Evolutionary conservation across 2,888 invertebrate species (phyloP).

Genomic region (Disparrhopalites patrizii): DNA sequence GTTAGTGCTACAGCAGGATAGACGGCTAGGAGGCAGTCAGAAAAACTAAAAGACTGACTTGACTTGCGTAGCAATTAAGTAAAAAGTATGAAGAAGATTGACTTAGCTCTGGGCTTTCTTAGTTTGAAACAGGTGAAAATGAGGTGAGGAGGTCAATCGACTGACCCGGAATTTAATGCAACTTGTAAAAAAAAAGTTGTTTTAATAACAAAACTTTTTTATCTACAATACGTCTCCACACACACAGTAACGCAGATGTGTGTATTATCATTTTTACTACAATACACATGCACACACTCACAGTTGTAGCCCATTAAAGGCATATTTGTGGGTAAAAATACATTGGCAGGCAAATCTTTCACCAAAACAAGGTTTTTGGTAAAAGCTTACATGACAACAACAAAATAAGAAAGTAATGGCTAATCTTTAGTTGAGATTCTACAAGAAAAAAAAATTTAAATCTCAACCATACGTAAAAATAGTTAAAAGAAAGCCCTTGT

Average conservation of each 20-base stretch:
- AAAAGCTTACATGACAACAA: too few species aligned
- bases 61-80: constrained; percentile 19
- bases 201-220: neutral
- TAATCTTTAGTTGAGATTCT: too few species aligned
- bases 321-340: too few species aligned
- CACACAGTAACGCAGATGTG: too few species aligned
- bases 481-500: too few species aligned
- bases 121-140: constrained; percentile 43
- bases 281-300: too few species aligned
- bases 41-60: constrained; percentile 10
- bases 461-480: too few species aligned
- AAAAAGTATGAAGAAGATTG: constrained; percentile 20
- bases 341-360: neutral
- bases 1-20: constrained; percentile 1
- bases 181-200: constrained; percentile 16
- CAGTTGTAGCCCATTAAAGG: too few species aligned
- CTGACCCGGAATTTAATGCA: constrained; percentile 45
- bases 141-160: constrained; percentile 48
- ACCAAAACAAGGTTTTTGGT: too few species aligned
- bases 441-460: too few species aligned
- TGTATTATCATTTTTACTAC: too few species aligned
- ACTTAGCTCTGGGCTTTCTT: constrained; percentile 25
- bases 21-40: constrained; percentile 7
- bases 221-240: neutral
- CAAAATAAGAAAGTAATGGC: too few species aligned